Evolutionary conservation across 2,888 invertebrate species (phyloP), one percentile per base, ranked within the genome.

Genomic region (Drosophila sordidapex): DNA sequence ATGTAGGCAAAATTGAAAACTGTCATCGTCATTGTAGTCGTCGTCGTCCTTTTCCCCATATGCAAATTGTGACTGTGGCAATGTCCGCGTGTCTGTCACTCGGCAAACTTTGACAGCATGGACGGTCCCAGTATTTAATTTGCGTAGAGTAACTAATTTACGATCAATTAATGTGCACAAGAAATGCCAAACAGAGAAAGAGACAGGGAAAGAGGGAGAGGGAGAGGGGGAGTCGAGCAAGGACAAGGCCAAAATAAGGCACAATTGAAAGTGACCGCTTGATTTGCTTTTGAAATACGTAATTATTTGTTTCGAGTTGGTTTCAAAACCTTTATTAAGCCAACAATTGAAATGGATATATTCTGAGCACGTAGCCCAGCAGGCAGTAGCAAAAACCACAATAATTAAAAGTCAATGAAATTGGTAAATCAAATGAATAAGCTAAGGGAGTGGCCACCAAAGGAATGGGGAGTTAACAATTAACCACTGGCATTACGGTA

Each of bases 61-160:
- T 74, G 79, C 61, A 76, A 70, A 69, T 73, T 48, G 27, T 18
- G 27, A n/a, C 66, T 52, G 35, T 59, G 49, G 49, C 70, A 49
- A 74, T 52, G 64, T 29, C 46, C 49, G n/a, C 33, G 43, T 43
- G 13, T 18, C 46, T 53, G 72, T 46, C 60, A 71, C 49, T 58
- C 57, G 40, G 6, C 11, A 29, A 25, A 25, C 6, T 29, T 33
- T 53, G 58, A 64, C 63, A 57, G 43, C 29, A 25, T 61, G 56
- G 8, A 58, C 35, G 21, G n/a, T 43, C 35, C 13, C 36, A 58
- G 46, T 64, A 79, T 80, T 83, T 76, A 67, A 83, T 83, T 79
- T 82, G 40, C 76, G 46, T 35, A 67, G 53, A 75, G 56, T 62
- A 82, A 79, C 79, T 79, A 71, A 79, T 79, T 79, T 75, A 62